phyloP scores from a whole-genome alignment of 2,797 vertebrate species.

The Arvicola amphibius region DNA sequence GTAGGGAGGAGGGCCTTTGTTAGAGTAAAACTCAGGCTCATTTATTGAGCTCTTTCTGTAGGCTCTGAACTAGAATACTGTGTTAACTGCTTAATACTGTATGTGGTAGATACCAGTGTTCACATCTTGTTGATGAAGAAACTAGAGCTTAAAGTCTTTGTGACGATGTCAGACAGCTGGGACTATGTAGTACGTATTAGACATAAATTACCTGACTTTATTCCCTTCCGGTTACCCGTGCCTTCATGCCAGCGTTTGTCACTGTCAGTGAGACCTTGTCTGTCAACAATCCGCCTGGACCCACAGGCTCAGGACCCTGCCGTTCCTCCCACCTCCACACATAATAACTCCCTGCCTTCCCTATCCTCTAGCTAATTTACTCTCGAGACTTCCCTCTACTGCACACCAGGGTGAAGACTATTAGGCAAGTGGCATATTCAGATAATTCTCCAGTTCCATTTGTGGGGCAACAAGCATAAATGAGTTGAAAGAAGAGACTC shows the following conservation, averaged over 20 bases:
- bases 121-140: neutral
- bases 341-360: neutral
- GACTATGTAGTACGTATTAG: neutral
- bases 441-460: neutral
- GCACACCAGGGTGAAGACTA: neutral
- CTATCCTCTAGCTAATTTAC: too few relatives aligned
- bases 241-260: neutral
- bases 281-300: neutral
- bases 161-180: neutral
- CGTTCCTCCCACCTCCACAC: neutral
- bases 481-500: neutral
- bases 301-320: neutral
- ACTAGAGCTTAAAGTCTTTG: neutral
- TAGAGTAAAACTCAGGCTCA: neutral
- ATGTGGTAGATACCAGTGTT: neutral
- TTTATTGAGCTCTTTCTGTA: neutral
- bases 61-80: neutral
- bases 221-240: neutral
- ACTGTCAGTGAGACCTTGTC: too few relatives aligned
- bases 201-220: neutral
- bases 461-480: neutral
- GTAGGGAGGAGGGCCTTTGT: neutral
- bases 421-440: neutral
- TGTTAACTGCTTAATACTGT: neutral
- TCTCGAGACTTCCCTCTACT: too few relatives aligned